These are phyloP conservation scores for Sebastes hubbsi DNA, from an alignment of 2,797 vertebrate species.

Conservation along the genomic window DNA sequence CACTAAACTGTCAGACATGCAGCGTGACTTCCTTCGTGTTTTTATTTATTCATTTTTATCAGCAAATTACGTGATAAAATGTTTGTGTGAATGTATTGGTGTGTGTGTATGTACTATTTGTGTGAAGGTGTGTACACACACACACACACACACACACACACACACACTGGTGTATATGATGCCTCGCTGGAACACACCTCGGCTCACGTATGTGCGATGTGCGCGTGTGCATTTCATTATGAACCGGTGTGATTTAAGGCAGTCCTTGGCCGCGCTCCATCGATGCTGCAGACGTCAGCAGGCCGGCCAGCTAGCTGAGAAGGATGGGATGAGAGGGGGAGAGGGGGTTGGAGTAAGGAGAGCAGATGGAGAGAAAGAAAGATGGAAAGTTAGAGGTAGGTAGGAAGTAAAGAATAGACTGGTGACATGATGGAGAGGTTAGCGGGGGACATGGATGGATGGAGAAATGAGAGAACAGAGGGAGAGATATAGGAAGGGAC, in stretches of 20 bases:
- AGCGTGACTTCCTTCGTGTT: not conserved
- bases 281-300: constrained; percentile 71
- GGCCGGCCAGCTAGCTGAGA: constrained; percentile 36
- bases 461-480: constrained; percentile 33
- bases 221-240: constrained; percentile 47
- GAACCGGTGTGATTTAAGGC: constrained; percentile 68
- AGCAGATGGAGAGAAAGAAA: constrained; percentile 45
- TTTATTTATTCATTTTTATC: not conserved
- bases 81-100: not conserved
- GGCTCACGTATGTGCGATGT: constrained; percentile 9
- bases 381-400: constrained; percentile 45
- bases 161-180: not conserved
- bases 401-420: constrained; percentile 43
- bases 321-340: not conserved
- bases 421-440: constrained; percentile 55
- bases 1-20: not conserved
- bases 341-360: not conserved
- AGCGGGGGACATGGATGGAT: constrained; percentile 32
- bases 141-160: not conserved
- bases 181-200: not conserved
- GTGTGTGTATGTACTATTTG: not conserved
- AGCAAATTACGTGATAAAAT: not conserved
- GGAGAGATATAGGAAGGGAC: constrained; percentile 4
- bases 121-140: not conserved
- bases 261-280: constrained; percentile 56